Percentiles rank a stretch among this genome's conserved stretches.
Conservation (phyloP, 2,888 invertebrate species). For the Mellilla xanthometata region DNA sequence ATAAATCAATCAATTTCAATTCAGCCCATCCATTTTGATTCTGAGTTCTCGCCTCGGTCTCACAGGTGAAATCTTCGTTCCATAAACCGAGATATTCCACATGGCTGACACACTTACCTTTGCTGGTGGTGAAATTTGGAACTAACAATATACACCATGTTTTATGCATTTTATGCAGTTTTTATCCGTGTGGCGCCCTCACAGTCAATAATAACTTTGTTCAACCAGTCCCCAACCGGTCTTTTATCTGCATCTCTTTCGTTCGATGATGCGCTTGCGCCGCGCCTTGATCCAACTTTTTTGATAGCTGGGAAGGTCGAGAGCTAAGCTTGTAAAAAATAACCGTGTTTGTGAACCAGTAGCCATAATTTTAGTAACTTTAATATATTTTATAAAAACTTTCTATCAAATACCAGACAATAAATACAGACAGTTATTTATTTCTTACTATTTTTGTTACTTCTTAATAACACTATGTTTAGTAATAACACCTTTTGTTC, state of each 20-base stretch:
- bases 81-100: slow-evolving; percentile 39
- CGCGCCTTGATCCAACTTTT: slow-evolving; percentile 28
- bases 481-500: too few relatives aligned
- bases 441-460: too few relatives aligned
- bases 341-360: too few relatives aligned
- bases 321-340: slow-evolving; percentile 15
- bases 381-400: too few relatives aligned
- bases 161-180: too few relatives aligned
- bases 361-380: too few relatives aligned
- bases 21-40: not conserved
- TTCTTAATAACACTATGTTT: too few relatives aligned
- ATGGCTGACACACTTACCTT: not conserved
- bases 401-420: too few relatives aligned
- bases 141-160: too few relatives aligned
- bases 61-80: slow-evolving; percentile 53
- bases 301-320: slow-evolving; percentile 40
- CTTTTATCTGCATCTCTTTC: slow-evolving; percentile 38
- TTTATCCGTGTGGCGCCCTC: not conserved
- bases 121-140: too few relatives aligned
- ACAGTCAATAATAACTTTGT: not conserved
- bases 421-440: too few relatives aligned
- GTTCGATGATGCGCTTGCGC: slow-evolving; percentile 38
- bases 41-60: not conserved
- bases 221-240: slow-evolving; percentile 41
- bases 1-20: slow-evolving; percentile 1